Conservation (phyloP, 2,888 invertebrate species). For the Timema cristinae region DNA sequence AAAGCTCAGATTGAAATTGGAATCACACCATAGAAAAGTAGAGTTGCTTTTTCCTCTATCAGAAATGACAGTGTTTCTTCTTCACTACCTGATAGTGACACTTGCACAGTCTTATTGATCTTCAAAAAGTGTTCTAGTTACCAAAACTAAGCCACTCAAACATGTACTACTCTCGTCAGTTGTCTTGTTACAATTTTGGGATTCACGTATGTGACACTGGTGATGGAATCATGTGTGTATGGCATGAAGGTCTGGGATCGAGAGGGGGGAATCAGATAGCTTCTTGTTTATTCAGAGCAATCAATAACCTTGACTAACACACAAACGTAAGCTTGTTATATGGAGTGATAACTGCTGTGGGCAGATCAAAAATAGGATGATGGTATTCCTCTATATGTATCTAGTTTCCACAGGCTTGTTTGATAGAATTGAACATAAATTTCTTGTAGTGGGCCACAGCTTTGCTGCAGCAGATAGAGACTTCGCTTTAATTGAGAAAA, state of each 20-base stretch:
- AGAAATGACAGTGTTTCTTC: neutral
- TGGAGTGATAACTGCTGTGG: slow-evolving; percentile 18
- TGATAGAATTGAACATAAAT: slow-evolving; percentile 20
- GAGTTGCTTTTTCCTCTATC: neutral
- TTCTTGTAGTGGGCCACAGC: slow-evolving; percentile 32
- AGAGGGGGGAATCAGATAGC: slow-evolving; percentile 35
- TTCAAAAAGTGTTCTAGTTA: slow-evolving; percentile 38
- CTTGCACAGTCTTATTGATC: slow-evolving; percentile 33
- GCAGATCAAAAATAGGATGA: slow-evolving; percentile 19
- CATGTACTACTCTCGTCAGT: slow-evolving; percentile 38
- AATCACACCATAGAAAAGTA: neutral
- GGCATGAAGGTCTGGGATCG: slow-evolving; percentile 35
- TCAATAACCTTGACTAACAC: neutral
- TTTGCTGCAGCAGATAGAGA: slow-evolving; percentile 31
- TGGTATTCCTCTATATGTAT: slow-evolving; percentile 14
- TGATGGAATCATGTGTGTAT: slow-evolving; percentile 33
- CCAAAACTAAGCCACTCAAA: slow-evolving; percentile 36
- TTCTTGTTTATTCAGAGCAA: slow-evolving; percentile 29
- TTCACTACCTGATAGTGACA: slow-evolving; percentile 33
- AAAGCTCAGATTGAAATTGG: neutral
- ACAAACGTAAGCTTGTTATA: slow-evolving; percentile 6
- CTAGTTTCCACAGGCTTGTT: slow-evolving; percentile 21
- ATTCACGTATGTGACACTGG: slow-evolving; percentile 34
- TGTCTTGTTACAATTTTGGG: slow-evolving; percentile 35
- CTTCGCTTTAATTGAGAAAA: slow-evolving; percentile 32